These are phyloP conservation scores for Temnothorax longispinosus DNA, from an alignment of 1,140 invertebrate species.

Conservation along the genomic window DNA sequence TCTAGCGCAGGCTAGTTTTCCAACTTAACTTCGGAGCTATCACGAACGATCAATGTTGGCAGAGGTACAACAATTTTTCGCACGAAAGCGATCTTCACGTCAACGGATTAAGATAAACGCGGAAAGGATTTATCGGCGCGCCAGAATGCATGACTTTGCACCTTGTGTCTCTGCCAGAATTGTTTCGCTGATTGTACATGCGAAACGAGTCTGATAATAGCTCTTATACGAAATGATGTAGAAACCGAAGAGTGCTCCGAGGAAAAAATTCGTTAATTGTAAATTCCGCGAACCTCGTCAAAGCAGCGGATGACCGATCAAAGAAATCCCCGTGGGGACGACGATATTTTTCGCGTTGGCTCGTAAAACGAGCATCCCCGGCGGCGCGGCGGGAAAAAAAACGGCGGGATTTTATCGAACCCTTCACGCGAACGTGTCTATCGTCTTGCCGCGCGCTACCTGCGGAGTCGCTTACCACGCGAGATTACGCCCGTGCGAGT, in stretches of 20 bases:
- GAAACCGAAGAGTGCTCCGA: not conserved
- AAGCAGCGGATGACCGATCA: not conserved
- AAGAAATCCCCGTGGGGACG: constrained; percentile 22
- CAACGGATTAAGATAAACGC: constrained; percentile 20
- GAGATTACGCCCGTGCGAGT: constrained; percentile 23
- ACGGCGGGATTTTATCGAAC: constrained; percentile 32
- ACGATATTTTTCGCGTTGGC: constrained; percentile 49
- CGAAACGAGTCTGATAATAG: not conserved
- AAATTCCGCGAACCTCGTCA: constrained; percentile 22
- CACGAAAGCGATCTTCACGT: constrained; percentile 11
- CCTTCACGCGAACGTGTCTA: constrained; percentile 43
- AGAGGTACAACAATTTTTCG: constrained; percentile 12
- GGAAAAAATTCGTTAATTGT: constrained; percentile 10
- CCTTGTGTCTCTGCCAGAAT: not conserved
- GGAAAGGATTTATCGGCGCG: constrained; percentile 38
- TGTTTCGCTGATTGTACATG: not conserved
- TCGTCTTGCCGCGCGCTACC: constrained; percentile 26
- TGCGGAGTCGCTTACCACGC: not conserved
- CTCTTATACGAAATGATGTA: not conserved
- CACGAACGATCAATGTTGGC: constrained; percentile 36
- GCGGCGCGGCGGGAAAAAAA: not conserved
- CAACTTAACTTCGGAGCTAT: constrained; percentile 36
- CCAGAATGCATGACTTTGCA: not conserved
- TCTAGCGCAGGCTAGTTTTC: constrained; percentile 17
- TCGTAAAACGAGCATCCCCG: constrained; percentile 25